A percentile compares a stretch with the other conserved stretches of the same genome.
phyloP scores from a whole-genome alignment of 2,888 invertebrate genomes.

The Neuroscelio doddi region DNA sequence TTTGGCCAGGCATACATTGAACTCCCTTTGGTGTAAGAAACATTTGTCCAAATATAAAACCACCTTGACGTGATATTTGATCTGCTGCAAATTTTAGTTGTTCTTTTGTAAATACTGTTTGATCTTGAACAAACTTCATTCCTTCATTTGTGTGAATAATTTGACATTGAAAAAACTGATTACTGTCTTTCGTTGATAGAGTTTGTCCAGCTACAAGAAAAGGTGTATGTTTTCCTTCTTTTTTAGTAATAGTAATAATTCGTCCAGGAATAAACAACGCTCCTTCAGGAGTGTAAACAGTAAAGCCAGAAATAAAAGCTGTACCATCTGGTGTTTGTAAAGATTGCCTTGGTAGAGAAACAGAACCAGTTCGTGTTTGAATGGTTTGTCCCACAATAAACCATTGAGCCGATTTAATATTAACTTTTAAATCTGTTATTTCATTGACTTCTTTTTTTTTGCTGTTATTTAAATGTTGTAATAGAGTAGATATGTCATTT shows the following conservation, averaged over 20 bases:
- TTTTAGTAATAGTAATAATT: conserved; percentile 74
- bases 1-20: conserved; percentile 78
- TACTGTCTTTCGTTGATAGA: conserved; percentile 74
- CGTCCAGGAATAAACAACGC: conserved; percentile 83
- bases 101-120: conserved; percentile 77
- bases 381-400: conserved; percentile 83
- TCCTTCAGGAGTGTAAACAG: conserved; percentile 79
- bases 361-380: conserved; percentile 79
- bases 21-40: conserved; percentile 70
- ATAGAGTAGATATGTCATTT: conserved; percentile 78
- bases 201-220: conserved; percentile 83
- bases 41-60: conserved; percentile 68
- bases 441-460: conserved; percentile 77
- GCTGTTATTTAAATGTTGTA: conserved; percentile 74
- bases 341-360: conserved; percentile 85
- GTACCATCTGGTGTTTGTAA: conserved; percentile 80
- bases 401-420: conserved; percentile 79
- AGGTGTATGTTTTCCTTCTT: conserved; percentile 74
- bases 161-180: conserved; percentile 77
- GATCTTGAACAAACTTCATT: conserved; percentile 77
- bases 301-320: conserved; percentile 83
- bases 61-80: conserved; percentile 73
- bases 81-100: conserved; percentile 79
- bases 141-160: conserved; percentile 76
- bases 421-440: conserved; percentile 78